Evolutionary conservation across 2,113 vertebrate species (phyloP).

Genomic region (Percopsis transmontana): DNA sequence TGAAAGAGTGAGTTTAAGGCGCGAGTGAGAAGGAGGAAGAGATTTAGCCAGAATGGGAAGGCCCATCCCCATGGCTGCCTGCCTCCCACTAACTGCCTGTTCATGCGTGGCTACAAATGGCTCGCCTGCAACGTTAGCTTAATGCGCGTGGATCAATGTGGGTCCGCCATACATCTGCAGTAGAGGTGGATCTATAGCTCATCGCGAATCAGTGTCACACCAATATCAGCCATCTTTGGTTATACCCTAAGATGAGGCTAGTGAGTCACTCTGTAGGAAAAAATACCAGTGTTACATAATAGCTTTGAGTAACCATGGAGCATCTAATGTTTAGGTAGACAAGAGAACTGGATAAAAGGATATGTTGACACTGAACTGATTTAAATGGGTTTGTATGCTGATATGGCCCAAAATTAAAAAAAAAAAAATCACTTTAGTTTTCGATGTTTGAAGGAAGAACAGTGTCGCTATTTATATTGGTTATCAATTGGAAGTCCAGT

Average conservation of each 20-base stretch:
- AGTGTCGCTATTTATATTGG: no score
- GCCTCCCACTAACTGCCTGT: conserved; percentile 71
- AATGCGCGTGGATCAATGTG: conserved; percentile 40
- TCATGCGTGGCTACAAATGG: conserved; percentile 68
- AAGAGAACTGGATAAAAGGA: neutral
- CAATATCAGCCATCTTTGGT: conserved; percentile 47
- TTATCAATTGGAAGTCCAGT: no score
- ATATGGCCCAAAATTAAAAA: no score
- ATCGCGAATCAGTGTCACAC: conserved; percentile 51
- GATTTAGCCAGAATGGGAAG: conserved; percentile 57
- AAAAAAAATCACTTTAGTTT: no score
- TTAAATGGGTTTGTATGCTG: neutral
- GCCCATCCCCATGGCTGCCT: conserved; percentile 55
- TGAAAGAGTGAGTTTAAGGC: conserved; percentile 53
- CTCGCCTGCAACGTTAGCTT: conserved; percentile 53
- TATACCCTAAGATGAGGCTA: conserved; percentile 51
- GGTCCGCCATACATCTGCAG: conserved; percentile 53
- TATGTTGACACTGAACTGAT: neutral
- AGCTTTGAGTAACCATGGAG: conserved; percentile 60
- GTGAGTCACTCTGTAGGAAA: conserved; percentile 70
- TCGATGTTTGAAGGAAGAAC: no score
- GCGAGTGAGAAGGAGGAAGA: conserved; percentile 45
- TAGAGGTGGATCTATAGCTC: conserved; percentile 14
- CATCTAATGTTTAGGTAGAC: conserved; percentile 51
- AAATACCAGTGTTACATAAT: conserved; percentile 68